Percentiles rank a stretch among this genome's conserved stretches.
These are phyloP conservation scores for Fulica atra DNA, from an alignment of 2,113 vertebrate genomes.

Conservation along the genomic window DNA sequence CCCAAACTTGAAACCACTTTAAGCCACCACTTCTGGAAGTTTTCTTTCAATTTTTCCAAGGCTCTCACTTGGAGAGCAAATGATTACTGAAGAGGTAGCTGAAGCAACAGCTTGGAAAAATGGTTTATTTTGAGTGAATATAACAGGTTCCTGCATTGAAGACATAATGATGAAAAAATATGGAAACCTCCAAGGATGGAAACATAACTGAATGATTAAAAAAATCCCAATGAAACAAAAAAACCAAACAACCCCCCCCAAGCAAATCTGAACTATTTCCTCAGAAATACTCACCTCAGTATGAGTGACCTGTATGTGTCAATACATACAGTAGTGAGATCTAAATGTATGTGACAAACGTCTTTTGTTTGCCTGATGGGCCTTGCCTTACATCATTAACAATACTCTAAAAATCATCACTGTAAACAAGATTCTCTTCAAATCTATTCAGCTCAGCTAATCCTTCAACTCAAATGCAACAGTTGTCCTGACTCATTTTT, in stretches of 20 bases:
- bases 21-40: neutral
- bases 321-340: neutral
- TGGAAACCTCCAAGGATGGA: neutral
- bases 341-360: neutral
- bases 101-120: neutral
- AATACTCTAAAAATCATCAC: neutral
- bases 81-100: neutral
- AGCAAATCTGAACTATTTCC: neutral
- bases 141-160: neutral
- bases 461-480: neutral
- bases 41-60: neutral
- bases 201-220: neutral
- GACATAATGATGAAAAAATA: neutral
- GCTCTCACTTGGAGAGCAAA: neutral
- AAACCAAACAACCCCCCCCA: no score
- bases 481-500: neutral
- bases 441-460: neutral
- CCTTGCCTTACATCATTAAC: neutral
- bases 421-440: neutral
- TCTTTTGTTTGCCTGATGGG: neutral
- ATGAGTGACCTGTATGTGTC: neutral
- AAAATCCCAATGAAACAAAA: neutral
- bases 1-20: neutral
- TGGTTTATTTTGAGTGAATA: neutral
- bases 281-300: neutral